Base-by-base conservation (phyloP, 2,888 invertebrate genomes). In the Miltochrista miniata region DNA sequence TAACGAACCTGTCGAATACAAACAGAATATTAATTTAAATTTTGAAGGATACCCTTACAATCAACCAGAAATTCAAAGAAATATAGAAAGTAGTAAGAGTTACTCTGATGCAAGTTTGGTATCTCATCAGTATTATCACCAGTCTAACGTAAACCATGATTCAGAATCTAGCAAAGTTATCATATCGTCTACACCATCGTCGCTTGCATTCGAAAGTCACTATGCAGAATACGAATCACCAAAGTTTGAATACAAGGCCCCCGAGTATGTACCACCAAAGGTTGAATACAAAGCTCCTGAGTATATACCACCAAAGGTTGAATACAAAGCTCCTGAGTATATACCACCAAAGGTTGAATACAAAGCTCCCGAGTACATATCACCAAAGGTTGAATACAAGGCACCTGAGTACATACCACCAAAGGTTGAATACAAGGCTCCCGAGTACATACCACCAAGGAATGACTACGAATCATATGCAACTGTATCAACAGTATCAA, bases 61-160 rank as follows among this genome's bases (percentile, higher is more conserved):
- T 46, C 87, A 89, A 60, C 90, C 90, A 5, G 90, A 88, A 78
- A 86, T 87, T 41, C 88, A 88, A 68, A 78, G 84, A 54, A 79
- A 82, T 40, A 51, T 76, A 35, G 85, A 85, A 60, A 69, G 74
- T 4, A 79, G 72, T 42, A 80, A 72, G 41, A 49, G 72, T 12
- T 89, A 90, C 58, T 90, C 89, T 24, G 90, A 88, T 50, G 88
- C 89, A 12, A 86, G 75, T 59, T 65, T 79, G 13, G 89, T 91
- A 18, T 91, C 91, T 18, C 88, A 88, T 55, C 90, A 92, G 76
- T 75, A 77, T 7, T 86, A 84, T 64, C 83, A 89, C 54, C 81
- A 83, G 51, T 65, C 71, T 9, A 76, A 72, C 47, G 69, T 64
- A 13, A 75, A 81, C 3, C 65, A 58, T 41, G 68, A 83, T 52